Evolutionary conservation across 2,797 vertebrate genomes (phyloP).

Genomic region (Amazona finschi): DNA sequence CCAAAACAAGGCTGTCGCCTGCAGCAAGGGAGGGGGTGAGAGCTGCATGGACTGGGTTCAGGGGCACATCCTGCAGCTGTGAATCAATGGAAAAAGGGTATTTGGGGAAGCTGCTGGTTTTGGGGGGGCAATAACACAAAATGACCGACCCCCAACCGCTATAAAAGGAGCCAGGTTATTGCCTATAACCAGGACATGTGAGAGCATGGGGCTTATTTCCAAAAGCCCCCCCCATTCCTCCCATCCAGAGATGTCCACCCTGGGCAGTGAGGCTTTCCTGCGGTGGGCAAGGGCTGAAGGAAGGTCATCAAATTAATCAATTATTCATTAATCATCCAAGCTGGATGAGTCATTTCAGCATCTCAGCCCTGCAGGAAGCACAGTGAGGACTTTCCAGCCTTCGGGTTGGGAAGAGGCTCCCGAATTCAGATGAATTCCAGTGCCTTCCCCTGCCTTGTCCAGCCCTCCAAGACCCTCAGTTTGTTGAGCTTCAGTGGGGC

Average conservation of each 20-base stretch:
- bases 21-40: neutral
- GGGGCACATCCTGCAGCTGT: neutral
- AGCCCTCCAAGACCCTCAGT: accelerated
- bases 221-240: neutral
- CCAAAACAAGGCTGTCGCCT: neutral
- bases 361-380: neutral
- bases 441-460: accelerated
- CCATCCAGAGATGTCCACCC: neutral
- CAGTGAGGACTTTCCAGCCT: neutral
- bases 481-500: neutral
- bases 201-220: neutral
- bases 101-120: neutral
- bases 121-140: neutral
- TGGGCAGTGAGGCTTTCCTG: neutral
- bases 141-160: accelerated
- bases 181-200: accelerated
- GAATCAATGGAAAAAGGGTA: neutral
- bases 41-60: neutral
- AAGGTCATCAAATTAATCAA: neutral
- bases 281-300: neutral
- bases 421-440: accelerated
- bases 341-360: neutral
- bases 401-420: neutral
- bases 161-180: neutral
- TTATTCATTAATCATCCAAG: neutral